phyloP scores from a whole-genome alignment of 2,888 invertebrate species.

The Pristionchus arcanus region DNA sequence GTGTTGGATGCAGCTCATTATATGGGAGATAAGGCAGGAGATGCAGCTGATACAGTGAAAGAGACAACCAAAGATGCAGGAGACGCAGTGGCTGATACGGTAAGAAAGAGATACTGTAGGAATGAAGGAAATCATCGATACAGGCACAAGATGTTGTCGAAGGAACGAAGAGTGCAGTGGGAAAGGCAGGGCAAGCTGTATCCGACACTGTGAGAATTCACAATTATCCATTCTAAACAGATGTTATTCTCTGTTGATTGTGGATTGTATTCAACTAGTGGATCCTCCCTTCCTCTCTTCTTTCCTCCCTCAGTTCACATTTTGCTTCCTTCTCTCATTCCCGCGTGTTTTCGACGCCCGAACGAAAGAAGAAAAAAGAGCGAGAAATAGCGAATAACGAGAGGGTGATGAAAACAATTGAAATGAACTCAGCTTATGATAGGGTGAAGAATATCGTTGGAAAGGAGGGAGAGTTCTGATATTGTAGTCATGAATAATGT shows the following conservation, averaged over 20 bases:
- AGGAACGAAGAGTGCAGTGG: constrained; percentile 23
- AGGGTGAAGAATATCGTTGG: not conserved
- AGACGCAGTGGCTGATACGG: constrained; percentile 33
- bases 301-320: not conserved
- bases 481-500: not conserved
- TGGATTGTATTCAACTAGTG: not conserved
- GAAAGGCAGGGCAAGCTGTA: constrained; percentile 12
- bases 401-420: not conserved
- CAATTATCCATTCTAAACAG: not conserved
- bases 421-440: not conserved
- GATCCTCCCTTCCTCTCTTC: not conserved
- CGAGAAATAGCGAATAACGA: constrained; percentile 15
- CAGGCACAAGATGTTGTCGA: constrained; percentile 12
- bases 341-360: constrained; percentile 32
- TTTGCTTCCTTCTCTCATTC: constrained; percentile 18
- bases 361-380: not conserved
- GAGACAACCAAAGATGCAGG: constrained; percentile 32
- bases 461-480: not conserved
- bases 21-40: constrained; percentile 10
- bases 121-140: not conserved
- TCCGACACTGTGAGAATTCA: constrained; percentile 30
- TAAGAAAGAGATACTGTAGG: not conserved
- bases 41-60: constrained; percentile 8
- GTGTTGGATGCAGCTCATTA: constrained; percentile 39
- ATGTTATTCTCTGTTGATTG: not conserved